phyloP scores from a whole-genome alignment of 2,797 vertebrate species.

The Balearica regulorum region DNA sequence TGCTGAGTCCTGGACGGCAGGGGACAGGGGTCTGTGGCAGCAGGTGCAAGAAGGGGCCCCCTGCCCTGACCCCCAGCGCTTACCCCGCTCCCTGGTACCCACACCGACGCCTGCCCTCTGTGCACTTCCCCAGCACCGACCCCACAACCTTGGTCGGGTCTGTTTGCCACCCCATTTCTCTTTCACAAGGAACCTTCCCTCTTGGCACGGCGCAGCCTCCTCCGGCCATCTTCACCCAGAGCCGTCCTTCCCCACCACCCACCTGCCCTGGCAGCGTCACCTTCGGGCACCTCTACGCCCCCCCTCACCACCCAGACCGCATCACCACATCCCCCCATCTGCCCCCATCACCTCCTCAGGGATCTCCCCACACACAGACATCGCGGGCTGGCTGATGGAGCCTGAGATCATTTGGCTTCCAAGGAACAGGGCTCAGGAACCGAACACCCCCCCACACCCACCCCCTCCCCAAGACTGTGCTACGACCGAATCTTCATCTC shows the following conservation, averaged over 20 bases:
- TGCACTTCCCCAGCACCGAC: not conserved
- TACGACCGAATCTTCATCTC: rapidly evolving
- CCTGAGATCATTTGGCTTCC: not conserved
- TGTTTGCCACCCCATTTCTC: not conserved
- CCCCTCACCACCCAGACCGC: not conserved
- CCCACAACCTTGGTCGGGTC: rapidly evolving
- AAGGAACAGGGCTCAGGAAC: not conserved
- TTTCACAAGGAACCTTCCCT: not conserved
- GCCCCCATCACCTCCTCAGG: rapidly evolving
- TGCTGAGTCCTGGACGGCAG: rapidly evolving
- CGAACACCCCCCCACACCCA: rapidly evolving
- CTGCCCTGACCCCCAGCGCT: not conserved
- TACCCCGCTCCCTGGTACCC: not conserved
- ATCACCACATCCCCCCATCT: rapidly evolving
- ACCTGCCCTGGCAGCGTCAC: not conserved
- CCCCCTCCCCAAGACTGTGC: rapidly evolving
- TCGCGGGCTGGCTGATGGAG: not conserved
- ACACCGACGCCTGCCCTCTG: not conserved
- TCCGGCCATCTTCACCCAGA: not conserved
- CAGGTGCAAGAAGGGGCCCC: rapidly evolving
- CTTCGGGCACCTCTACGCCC: not conserved
- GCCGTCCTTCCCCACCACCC: not conserved
- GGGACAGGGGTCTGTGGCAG: not conserved
- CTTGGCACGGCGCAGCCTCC: not conserved
- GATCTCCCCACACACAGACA: not conserved